Evolutionary conservation across 2,113 vertebrate genomes (phyloP).

Genomic region (Rhinoptilus africanus): DNA sequence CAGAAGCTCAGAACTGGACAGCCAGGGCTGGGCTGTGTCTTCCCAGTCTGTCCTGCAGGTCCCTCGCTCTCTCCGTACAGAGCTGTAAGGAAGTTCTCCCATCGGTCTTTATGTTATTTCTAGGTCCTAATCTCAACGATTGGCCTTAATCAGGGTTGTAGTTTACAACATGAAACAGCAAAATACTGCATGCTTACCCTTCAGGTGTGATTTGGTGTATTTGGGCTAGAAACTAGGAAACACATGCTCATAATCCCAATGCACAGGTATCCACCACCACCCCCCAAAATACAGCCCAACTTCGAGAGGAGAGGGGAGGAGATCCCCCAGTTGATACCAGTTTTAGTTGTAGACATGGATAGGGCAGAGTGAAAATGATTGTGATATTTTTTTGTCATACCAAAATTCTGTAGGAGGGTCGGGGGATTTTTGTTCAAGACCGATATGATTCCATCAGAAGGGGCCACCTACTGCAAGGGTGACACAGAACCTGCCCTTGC

Average conservation of each 20-base stretch:
- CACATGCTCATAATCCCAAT: background rate
- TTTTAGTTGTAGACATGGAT: background rate
- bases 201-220: background rate
- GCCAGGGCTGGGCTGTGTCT: background rate
- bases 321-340: background rate
- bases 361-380: background rate
- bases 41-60: background rate
- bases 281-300: background rate
- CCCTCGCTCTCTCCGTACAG: accelerated
- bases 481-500: background rate
- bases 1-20: background rate
- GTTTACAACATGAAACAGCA: background rate
- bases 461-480: background rate
- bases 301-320: background rate
- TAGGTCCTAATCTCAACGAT: background rate
- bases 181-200: background rate
- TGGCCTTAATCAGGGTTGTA: background rate
- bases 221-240: background rate
- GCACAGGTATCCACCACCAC: background rate
- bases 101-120: background rate
- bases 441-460: background rate
- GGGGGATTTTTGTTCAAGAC: background rate
- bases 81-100: background rate
- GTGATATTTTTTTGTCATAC: background rate
- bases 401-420: background rate